Evolutionary conservation across 2,797 vertebrate genomes (phyloP).

Genomic region (Pogoniulus pusillus): DNA sequence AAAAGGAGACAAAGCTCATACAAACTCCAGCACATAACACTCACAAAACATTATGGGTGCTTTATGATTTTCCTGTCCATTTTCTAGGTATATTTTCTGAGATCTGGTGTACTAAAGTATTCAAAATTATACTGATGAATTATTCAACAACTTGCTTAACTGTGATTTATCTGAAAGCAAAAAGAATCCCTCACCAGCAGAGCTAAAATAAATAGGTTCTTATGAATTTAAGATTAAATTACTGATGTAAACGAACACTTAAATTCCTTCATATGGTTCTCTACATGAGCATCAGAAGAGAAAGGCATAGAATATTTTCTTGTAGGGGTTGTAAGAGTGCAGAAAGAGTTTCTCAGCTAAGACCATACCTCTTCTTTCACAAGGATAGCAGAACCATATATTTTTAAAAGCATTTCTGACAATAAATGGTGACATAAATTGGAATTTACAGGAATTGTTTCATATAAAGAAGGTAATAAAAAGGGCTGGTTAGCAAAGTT

Average conservation of each 20-base stretch:
- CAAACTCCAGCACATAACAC: constrained; percentile 16
- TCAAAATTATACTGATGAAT: constrained; percentile 58
- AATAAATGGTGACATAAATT: background rate
- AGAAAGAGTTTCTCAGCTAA: constrained; percentile 28
- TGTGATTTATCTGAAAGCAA: constrained; percentile 68
- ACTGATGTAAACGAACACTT: constrained; percentile 68
- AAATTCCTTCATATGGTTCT: constrained; percentile 53
- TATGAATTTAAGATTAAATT: constrained; percentile 72
- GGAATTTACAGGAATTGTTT: constrained; percentile 20
- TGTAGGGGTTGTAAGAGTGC: background rate
- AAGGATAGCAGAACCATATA: background rate
- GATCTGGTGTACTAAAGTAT: constrained; percentile 27
- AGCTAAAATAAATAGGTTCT: constrained; percentile 70
- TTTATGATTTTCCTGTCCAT: constrained; percentile 49
- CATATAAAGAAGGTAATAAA: background rate
- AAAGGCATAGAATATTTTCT: constrained; percentile 49
- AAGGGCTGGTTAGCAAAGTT: background rate
- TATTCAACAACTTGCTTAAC: constrained; percentile 63
- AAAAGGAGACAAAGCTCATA: background rate
- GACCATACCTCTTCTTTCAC: constrained; percentile 40
- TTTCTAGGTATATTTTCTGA: constrained; percentile 57
- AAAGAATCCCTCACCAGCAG: constrained; percentile 66
- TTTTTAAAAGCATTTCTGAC: constrained; percentile 11
- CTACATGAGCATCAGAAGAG: constrained; percentile 55
- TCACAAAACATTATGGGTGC: constrained; percentile 34